Conservation (phyloP, 2,113 vertebrate species). For the Lethenteron camtschaticum region DNA sequence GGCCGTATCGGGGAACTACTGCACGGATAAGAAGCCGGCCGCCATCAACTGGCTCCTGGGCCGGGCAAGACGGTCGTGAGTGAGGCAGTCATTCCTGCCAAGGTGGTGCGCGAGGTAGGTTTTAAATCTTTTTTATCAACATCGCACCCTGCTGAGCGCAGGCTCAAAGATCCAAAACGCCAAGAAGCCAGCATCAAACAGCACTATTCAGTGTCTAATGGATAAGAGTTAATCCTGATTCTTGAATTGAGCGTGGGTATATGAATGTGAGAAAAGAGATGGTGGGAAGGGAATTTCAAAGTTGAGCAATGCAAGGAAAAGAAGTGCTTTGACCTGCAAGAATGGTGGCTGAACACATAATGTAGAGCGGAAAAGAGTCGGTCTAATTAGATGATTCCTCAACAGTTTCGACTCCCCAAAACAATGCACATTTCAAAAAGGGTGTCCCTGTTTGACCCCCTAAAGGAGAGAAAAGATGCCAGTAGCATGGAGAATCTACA, state of each 20-base stretch:
- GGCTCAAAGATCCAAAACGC: too few relatives aligned
- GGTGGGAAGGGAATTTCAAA: not conserved
- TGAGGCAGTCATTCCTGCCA: conserved; percentile 62
- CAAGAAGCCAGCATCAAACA: not conserved
- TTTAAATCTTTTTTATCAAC: not conserved
- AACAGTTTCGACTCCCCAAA: too few relatives aligned
- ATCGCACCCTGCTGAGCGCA: too few relatives aligned
- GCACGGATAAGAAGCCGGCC: conserved; percentile 89
- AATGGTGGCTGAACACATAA: too few relatives aligned
- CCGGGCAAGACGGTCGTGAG: conserved; percentile 76
- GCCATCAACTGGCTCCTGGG: conserved; percentile 96
- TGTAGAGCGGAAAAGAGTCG: too few relatives aligned
- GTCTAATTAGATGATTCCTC: too few relatives aligned
- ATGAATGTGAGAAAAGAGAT: not conserved
- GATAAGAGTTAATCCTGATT: not conserved
- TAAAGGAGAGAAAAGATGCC: too few relatives aligned
- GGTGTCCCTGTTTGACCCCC: too few relatives aligned
- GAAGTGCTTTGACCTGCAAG: too few relatives aligned
- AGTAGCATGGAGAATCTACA: too few relatives aligned
- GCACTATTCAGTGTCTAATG: not conserved
- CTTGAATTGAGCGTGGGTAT: not conserved
- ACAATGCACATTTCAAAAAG: too few relatives aligned
- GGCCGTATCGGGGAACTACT: conserved; percentile 79
- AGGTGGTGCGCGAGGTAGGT: conserved; percentile 61
- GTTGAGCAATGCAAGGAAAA: not conserved